These are phyloP conservation scores for Empis stercorea DNA, from an alignment of 2,888 invertebrate genomes.

Conservation along the genomic window DNA sequence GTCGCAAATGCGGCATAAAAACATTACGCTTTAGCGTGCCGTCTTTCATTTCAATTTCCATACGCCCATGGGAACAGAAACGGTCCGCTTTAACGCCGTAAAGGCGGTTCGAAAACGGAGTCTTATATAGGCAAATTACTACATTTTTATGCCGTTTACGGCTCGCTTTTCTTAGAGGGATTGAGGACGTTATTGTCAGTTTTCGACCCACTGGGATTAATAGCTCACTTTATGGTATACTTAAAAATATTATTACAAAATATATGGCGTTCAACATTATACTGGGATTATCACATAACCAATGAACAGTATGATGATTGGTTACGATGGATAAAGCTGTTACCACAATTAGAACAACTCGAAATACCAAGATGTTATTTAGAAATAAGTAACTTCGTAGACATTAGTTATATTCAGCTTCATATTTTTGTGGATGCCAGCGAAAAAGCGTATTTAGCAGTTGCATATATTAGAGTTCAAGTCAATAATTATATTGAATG, in stretches of 20 bases:
- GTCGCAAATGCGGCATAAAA: too few relatives aligned
- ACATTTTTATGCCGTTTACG: too few relatives aligned
- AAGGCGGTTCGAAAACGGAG: too few relatives aligned
- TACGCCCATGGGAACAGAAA: too few relatives aligned
- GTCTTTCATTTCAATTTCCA: too few relatives aligned
- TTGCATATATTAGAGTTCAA: conserved; percentile 15
- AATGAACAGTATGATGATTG: conserved; percentile 13
- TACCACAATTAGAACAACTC: conserved; percentile 13
- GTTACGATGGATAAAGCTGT: conserved; percentile 12
- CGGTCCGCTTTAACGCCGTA: too few relatives aligned
- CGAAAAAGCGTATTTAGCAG: conserved; percentile 15
- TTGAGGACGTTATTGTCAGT: too few relatives aligned
- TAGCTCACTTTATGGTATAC: conserved; percentile 12
- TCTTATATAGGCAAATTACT: too few relatives aligned
- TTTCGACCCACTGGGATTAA: conserved; percentile 11
- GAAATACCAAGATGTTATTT: conserved; percentile 14
- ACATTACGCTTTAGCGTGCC: too few relatives aligned
- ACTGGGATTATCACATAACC: conserved; percentile 8
- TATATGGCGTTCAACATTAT: conserved; percentile 5
- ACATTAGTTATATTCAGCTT: conserved; percentile 3
- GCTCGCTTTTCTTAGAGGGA: too few relatives aligned
- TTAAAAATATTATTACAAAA: conserved; percentile 11
- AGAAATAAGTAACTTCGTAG: neutral
- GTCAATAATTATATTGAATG: conserved; percentile 5
- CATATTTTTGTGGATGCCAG: conserved; percentile 15